Conservation (phyloP, 2,888 invertebrate genomes). For the Magallana nippona region DNA sequence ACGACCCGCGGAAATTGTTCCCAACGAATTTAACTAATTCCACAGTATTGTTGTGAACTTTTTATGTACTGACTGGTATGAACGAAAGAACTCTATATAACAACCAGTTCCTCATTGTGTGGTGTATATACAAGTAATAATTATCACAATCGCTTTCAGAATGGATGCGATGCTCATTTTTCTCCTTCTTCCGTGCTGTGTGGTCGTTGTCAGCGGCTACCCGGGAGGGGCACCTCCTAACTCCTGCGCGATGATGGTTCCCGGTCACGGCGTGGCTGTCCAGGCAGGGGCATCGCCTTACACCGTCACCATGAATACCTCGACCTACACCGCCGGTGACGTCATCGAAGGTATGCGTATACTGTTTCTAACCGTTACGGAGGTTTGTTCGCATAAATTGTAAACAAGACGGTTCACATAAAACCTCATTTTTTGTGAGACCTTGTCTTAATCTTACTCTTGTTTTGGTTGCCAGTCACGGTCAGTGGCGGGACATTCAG, state of each 20-base stretch:
- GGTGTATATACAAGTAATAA: neutral
- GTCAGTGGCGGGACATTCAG: neutral
- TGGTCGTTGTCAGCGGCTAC: neutral
- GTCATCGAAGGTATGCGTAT: conserved; percentile 15
- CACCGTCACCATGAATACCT: conserved; percentile 16
- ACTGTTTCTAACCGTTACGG: too few relatives aligned
- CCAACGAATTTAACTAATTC: too few relatives aligned
- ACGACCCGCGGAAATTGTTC: too few relatives aligned
- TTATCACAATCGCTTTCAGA: neutral
- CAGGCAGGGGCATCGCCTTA: conserved; percentile 3
- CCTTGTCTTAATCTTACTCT: too few relatives aligned
- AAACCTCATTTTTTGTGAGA: too few relatives aligned
- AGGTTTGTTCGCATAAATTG: too few relatives aligned
- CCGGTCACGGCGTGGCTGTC: neutral
- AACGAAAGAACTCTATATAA: too few relatives aligned
- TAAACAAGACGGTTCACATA: too few relatives aligned
- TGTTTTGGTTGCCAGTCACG: conserved; percentile 5
- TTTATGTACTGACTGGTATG: too few relatives aligned
- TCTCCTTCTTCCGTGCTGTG: neutral
- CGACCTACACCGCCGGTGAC: neutral
- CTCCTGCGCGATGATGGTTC: neutral
- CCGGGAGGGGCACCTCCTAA: neutral
- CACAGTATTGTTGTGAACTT: too few relatives aligned
- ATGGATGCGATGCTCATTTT: neutral
- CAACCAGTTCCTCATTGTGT: too few relatives aligned